Conservation (phyloP, 2,888 invertebrate genomes). For the Leucophenga maculata region DNA sequence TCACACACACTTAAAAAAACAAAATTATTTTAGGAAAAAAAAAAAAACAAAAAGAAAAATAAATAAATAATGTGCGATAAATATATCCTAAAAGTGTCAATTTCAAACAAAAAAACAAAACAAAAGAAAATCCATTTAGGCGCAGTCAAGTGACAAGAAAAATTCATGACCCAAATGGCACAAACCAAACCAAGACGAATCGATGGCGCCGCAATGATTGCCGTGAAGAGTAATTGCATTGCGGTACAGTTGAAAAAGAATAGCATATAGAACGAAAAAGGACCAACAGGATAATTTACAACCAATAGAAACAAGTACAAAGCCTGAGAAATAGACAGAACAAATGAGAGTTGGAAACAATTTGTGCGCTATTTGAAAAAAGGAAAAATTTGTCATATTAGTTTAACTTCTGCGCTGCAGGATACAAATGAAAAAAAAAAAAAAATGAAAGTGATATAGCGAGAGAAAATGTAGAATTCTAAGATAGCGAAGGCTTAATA, state of each 20-base stretch:
- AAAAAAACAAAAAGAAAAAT: not conserved
- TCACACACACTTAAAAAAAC: too few species aligned
- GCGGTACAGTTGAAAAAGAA: constrained; percentile 32
- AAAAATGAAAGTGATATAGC: too few species aligned
- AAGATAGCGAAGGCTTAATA: too few species aligned
- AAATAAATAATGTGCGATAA: constrained; percentile 4
- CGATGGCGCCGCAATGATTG: constrained; percentile 35
- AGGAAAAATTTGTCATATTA: constrained; percentile 27
- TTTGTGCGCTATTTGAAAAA: not conserved
- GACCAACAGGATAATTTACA: too few species aligned
- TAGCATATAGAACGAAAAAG: too few species aligned
- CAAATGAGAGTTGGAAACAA: not conserved
- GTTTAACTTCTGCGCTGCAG: constrained; percentile 22
- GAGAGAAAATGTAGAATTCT: too few species aligned
- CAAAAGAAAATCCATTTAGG: not conserved
- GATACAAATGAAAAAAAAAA: not conserved
- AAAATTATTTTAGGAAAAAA: too few species aligned
- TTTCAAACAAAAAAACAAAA: constrained; percentile 3
- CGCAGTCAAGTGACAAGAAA: too few species aligned
- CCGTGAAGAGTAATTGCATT: constrained; percentile 21
- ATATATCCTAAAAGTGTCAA: constrained; percentile 14
- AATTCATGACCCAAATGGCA: too few species aligned
- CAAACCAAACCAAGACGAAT: not conserved
- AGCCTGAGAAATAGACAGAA: not conserved
- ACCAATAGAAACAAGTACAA: constrained; percentile 7